Percentiles rank a stretch among this genome's conserved stretches.
phyloP scores from a whole-genome alignment of 2,888 invertebrate genomes.

The Pandemis cinnamomeana region DNA sequence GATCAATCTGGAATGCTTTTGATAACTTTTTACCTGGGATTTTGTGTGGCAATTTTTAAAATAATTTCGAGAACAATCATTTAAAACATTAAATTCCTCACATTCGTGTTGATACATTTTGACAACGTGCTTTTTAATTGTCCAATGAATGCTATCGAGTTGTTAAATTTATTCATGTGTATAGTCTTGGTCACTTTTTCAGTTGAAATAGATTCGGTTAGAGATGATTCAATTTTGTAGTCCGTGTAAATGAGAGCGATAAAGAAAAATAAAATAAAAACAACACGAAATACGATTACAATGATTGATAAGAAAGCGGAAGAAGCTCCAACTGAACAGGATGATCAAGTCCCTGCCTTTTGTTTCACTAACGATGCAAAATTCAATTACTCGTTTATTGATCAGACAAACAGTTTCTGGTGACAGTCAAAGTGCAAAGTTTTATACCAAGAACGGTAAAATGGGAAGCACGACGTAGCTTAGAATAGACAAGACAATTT shows the following conservation, averaged over 20 bases:
- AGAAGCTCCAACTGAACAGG: background rate
- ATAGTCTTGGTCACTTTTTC: background rate
- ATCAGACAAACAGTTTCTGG: constrained; percentile 32
- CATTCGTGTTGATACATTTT: background rate
- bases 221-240: background rate
- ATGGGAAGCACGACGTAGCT: constrained; percentile 19
- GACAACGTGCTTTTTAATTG: background rate
- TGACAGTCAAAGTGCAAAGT: constrained; percentile 38
- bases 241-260: background rate
- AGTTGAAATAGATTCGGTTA: background rate
- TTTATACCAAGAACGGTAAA: constrained; percentile 32
- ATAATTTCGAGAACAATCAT: background rate
- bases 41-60: background rate
- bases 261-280: background rate
- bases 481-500: constrained; percentile 14
- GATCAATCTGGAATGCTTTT: background rate
- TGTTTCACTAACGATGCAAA: constrained; percentile 1
- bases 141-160: no score
- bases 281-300: background rate
- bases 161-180: background rate
- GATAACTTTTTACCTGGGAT: background rate
- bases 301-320: constrained; percentile 8
- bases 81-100: background rate
- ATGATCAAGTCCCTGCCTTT: constrained; percentile 5
- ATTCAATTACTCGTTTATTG: constrained; percentile 30